Evolutionary conservation across 1,140 invertebrate species (phyloP).

Genomic region (Mactra quadrangularis): DNA sequence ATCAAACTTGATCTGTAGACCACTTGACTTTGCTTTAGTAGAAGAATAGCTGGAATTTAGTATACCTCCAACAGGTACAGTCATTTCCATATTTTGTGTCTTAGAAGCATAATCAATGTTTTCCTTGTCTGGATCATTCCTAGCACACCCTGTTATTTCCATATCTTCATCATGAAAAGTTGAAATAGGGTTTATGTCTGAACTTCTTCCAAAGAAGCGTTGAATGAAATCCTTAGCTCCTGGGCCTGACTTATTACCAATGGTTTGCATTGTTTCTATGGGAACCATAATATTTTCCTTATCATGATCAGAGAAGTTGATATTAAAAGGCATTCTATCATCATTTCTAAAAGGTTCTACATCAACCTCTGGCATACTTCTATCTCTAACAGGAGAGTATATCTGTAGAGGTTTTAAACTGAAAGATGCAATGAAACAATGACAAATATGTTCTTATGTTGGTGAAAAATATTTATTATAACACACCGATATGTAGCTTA

Average conservation of each 20-base stretch:
- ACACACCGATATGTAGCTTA: no score
- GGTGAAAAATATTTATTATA: no score
- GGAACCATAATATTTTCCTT: constrained; percentile 44
- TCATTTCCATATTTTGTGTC: no score
- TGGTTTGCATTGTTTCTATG: neutral
- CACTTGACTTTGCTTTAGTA: no score
- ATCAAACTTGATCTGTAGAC: no score
- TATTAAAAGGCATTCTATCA: neutral
- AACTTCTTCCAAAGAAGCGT: neutral
- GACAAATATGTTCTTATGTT: no score
- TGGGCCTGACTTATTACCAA: neutral
- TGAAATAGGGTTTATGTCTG: neutral
- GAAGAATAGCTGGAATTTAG: no score
- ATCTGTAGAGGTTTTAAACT: constrained; percentile 42
- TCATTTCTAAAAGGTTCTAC: neutral
- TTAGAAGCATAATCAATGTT: no score
- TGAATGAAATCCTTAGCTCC: constrained; percentile 4
- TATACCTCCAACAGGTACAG: no score
- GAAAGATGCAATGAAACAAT: no score
- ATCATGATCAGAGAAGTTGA: constrained; percentile 1
- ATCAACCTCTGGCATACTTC: neutral
- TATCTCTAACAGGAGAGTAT: constrained; percentile 40
- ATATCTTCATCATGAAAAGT: neutral
- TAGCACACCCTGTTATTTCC: no score
- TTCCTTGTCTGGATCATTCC: no score